Percentiles rank a stretch among this genome's conserved stretches.
Conservation (phyloP, 2,888 invertebrate genomes). For the Ectobius pallidus region DNA sequence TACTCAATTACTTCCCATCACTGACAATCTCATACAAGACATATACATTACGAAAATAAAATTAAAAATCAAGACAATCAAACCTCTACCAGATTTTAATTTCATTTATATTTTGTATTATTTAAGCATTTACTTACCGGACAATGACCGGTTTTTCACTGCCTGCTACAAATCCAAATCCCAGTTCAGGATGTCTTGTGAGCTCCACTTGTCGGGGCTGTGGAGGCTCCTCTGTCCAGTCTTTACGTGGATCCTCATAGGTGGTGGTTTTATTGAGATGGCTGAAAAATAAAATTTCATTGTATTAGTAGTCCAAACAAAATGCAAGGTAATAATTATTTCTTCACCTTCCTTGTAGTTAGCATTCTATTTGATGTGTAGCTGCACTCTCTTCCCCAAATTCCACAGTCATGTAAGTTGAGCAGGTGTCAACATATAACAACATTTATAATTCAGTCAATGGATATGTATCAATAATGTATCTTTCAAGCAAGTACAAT, state of each 20-base stretch:
- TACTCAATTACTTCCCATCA: too few species aligned
- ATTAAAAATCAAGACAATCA: background rate
- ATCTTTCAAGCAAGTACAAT: too few species aligned
- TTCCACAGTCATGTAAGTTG: too few species aligned
- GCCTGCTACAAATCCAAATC: slow-evolving; percentile 96
- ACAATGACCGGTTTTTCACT: slow-evolving; percentile 92
- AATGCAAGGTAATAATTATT: too few species aligned
- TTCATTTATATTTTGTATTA: background rate
- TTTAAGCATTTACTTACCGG: slow-evolving; percentile 55
- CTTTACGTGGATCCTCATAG: slow-evolving; percentile 79
- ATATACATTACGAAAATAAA: background rate
- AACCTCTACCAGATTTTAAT: background rate
- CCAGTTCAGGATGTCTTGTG: slow-evolving; percentile 76
- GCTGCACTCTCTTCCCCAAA: too few species aligned
- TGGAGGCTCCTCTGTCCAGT: slow-evolving; percentile 72
- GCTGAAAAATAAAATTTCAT: slow-evolving; percentile 55
- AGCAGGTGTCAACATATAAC: too few species aligned
- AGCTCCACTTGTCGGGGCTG: slow-evolving; percentile 79
- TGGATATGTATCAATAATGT: too few species aligned
- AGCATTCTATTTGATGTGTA: too few species aligned
- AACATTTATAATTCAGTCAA: too few species aligned
- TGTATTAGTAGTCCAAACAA: too few species aligned
- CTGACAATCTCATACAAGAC: too few species aligned
- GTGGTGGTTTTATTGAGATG: slow-evolving; percentile 90
- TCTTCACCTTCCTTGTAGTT: too few species aligned